phyloP scores from a whole-genome alignment of 2,797 vertebrate species.

The Limosa lapponica region DNA sequence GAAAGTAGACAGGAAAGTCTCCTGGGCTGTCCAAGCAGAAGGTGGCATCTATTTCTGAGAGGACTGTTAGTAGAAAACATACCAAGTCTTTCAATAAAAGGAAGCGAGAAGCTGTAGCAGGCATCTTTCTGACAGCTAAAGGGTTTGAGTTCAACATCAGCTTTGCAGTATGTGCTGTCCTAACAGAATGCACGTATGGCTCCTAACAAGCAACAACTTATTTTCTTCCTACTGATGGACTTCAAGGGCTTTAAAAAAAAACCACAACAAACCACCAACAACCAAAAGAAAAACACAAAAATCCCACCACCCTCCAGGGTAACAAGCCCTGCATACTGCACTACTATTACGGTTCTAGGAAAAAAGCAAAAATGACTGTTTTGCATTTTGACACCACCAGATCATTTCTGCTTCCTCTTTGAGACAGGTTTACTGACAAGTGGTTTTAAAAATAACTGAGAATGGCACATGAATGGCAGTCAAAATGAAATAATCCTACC shows the following conservation, averaged over 20 bases:
- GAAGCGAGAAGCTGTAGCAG: not conserved
- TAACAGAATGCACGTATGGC: not conserved
- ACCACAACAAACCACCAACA: not conserved
- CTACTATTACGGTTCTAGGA: not conserved
- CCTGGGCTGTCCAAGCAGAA: not conserved
- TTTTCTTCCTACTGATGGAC: not conserved
- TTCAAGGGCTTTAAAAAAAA: not conserved
- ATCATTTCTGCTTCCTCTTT: not conserved
- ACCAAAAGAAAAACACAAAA: not conserved
- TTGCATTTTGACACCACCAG: not conserved
- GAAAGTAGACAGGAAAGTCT: not conserved
- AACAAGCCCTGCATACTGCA: not conserved
- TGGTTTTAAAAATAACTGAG: not conserved
- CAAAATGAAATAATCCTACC: not conserved
- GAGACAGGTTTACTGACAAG: not conserved
- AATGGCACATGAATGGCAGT: not conserved
- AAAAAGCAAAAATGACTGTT: not conserved
- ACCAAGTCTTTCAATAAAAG: not conserved
- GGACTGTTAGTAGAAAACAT: not conserved
- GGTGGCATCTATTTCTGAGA: not conserved
- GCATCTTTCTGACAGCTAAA: not conserved
- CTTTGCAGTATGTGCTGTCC: not conserved
- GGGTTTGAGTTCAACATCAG: fast-evolving
- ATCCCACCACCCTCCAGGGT: fast-evolving
- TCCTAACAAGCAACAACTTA: not conserved